These are phyloP conservation scores for Latrodectus geometricus DNA, from an alignment of 1,140 invertebrate species.

Conservation along the genomic window DNA sequence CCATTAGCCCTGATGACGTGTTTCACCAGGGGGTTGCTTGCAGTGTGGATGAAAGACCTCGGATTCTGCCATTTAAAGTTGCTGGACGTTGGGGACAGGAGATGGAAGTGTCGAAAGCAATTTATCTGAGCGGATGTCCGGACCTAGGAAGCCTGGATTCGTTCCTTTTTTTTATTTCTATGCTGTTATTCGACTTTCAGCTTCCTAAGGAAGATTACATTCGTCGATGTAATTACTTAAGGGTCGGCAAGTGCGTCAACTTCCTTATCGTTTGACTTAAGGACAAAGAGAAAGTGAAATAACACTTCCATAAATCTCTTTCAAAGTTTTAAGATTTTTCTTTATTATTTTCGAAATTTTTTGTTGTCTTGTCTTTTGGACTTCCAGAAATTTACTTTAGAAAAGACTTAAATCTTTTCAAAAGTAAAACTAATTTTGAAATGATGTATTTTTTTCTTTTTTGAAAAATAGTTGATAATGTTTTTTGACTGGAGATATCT, in stretches of 20 bases:
- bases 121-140: constrained; percentile 35
- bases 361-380: too few species aligned
- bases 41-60: not conserved
- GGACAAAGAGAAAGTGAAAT: too few species aligned
- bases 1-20: not conserved
- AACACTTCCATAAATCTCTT: too few species aligned
- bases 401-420: too few species aligned
- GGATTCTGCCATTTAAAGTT: not conserved
- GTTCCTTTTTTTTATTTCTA: not conserved
- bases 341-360: too few species aligned
- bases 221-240: not conserved
- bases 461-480: too few species aligned
- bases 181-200: not conserved
- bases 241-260: not conserved
- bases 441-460: too few species aligned
- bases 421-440: too few species aligned
- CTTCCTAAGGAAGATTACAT: constrained; percentile 36
- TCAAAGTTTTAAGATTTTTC: too few species aligned
- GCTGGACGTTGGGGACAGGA: not conserved
- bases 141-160: not conserved
- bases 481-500: too few species aligned
- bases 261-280: not conserved
- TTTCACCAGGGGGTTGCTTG: not conserved
- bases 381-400: too few species aligned
- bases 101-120: not conserved